Percentiles rank a stretch among this genome's conserved stretches.
Evolutionary conservation across 2,113 vertebrate species (phyloP).

Genomic region (Oryzias curvinotus): DNA sequence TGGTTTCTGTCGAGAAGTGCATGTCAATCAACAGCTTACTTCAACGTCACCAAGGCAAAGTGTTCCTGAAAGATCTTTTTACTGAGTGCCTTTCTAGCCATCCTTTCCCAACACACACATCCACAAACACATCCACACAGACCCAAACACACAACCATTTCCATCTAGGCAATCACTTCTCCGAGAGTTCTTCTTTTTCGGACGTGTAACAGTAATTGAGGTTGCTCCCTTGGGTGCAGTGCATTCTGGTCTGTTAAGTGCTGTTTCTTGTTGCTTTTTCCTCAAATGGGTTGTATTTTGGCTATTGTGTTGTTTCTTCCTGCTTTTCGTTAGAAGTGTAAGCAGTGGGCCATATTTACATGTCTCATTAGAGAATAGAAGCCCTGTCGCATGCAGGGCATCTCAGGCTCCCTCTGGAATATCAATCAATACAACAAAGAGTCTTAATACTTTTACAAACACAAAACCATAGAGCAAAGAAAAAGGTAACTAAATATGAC

Average conservation of each 20-base stretch:
- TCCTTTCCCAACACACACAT: conserved; percentile 52
- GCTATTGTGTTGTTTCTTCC: conserved; percentile 75
- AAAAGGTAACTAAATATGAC: conserved; percentile 19
- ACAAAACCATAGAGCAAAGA: conserved; percentile 32
- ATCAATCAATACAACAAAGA: conserved; percentile 73
- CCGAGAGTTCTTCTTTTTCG: conserved; percentile 80
- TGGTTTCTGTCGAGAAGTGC: conserved; percentile 77
- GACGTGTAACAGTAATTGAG: conserved; percentile 83
- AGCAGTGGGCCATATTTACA: conserved; percentile 67
- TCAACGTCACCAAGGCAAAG: conserved; percentile 85
- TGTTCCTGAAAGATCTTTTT: conserved; percentile 90
- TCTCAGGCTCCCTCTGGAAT: conserved; percentile 46
- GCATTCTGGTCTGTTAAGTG: conserved; percentile 86
- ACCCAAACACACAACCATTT: conserved; percentile 63
- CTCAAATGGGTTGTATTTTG: conserved; percentile 76
- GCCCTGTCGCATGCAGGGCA: conserved; percentile 45
- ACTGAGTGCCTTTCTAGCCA: conserved; percentile 76
- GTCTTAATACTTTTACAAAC: conserved; percentile 47
- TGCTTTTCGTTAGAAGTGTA: conserved; percentile 57
- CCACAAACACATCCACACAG: conserved; percentile 32
- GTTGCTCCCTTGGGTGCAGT: conserved; percentile 81
- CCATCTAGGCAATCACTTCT: conserved; percentile 78
- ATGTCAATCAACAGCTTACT: conserved; percentile 78
- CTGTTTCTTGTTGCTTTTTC: conserved; percentile 79
- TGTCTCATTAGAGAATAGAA: conserved; percentile 72